These are phyloP conservation scores for Reticulitermes lucifugus DNA, from an alignment of 2,888 invertebrate genomes.

Conservation along the genomic window DNA sequence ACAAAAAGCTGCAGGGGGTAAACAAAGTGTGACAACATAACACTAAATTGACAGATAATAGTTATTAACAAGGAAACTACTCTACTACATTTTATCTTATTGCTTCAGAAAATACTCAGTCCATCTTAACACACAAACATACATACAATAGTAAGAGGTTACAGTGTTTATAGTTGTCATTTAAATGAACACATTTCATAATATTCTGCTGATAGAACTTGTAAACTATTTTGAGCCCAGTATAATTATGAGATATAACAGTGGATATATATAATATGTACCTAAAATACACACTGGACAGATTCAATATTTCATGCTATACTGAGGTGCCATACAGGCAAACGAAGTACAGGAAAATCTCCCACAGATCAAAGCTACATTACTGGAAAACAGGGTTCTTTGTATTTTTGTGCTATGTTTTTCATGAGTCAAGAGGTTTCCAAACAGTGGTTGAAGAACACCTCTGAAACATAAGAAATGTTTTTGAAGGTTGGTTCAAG, in stretches of 20 bases:
- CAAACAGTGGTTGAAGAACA: no score
- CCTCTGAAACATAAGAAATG: no score
- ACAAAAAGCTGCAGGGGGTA: not conserved
- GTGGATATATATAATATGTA: conserved; percentile 1
- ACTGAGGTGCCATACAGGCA: not conserved
- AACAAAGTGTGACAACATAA: not conserved
- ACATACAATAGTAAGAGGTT: conserved; percentile 13
- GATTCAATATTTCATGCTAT: not conserved
- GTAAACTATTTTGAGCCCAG: conserved; percentile 17
- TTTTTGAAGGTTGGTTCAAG: no score
- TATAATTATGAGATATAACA: conserved; percentile 1
- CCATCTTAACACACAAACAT: not conserved
- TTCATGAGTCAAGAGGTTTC: no score
- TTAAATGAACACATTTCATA: not conserved
- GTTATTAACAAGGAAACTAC: not conserved
- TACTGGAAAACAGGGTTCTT: no score
- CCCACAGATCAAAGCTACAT: no score
- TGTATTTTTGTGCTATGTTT: no score
- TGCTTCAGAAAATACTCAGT: conserved; percentile 27
- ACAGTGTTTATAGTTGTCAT: not conserved
- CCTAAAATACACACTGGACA: not conserved
- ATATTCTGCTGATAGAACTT: conserved; percentile 5
- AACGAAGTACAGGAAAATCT: not conserved
- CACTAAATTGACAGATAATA: conserved; percentile 8
- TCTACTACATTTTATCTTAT: not conserved